Evolutionary conservation across 1,140 invertebrate genomes (phyloP).

Genomic region (Neodiprion virginianus): DNA sequence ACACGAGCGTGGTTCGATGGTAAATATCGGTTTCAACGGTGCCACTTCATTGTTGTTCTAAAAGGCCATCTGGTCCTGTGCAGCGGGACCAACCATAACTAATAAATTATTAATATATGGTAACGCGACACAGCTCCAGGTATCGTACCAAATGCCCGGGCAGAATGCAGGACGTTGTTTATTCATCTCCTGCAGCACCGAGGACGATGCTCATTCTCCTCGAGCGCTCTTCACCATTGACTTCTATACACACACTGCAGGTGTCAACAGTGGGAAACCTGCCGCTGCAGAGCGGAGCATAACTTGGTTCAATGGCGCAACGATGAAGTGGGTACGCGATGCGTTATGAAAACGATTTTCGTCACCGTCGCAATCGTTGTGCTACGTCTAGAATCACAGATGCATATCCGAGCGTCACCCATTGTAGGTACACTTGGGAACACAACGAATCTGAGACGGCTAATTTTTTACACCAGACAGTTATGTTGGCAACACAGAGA

Average conservation of each 20-base stretch:
- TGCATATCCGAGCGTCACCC: no score
- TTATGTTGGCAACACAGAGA: no score
- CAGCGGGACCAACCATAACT: not conserved
- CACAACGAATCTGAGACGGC: no score
- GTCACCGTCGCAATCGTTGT: no score
- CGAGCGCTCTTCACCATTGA: not conserved
- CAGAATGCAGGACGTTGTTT: not conserved
- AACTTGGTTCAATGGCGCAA: not conserved
- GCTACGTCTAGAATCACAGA: no score
- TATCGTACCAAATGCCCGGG: not conserved
- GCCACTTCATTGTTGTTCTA: not conserved
- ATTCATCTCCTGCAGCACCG: not conserved
- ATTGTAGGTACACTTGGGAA: no score
- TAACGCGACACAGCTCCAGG: not conserved
- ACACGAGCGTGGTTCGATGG: not conserved
- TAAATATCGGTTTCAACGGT: not conserved
- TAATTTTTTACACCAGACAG: no score
- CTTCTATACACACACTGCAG: not conserved
- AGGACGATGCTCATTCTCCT: not conserved
- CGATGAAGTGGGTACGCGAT: not conserved
- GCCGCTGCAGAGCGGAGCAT: not conserved
- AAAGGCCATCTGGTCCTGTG: not conserved
- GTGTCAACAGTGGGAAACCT: not conserved
- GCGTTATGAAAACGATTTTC: not conserved
- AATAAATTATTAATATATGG: slow-evolving; percentile 4